phyloP scores from a whole-genome alignment of 2,113 vertebrate genomes.

The Ammodramus savannarum region DNA sequence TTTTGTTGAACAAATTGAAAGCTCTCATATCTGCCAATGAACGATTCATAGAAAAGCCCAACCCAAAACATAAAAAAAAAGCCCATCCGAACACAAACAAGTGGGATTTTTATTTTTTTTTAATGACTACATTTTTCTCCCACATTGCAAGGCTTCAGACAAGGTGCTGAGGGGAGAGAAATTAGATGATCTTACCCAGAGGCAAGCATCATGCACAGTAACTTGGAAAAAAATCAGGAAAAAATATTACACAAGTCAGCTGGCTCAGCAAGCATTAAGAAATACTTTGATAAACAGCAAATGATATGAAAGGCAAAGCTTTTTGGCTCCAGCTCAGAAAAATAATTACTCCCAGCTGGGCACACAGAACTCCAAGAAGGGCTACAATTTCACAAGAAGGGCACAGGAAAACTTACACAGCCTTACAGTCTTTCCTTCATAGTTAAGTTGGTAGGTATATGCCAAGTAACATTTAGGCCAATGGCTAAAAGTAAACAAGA shows the following conservation, averaged over 20 bases:
- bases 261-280: conserved; percentile 62
- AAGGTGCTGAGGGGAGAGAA: not conserved
- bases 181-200: conserved; percentile 28
- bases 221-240: not conserved
- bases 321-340: conserved; percentile 46
- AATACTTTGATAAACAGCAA: conserved; percentile 68
- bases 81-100: not conserved
- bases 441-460: not conserved
- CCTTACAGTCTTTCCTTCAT: not conserved
- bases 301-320: conserved; percentile 55
- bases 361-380: not conserved
- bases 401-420: conserved; percentile 13
- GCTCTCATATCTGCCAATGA: not conserved
- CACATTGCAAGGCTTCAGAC: not conserved
- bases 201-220: not conserved
- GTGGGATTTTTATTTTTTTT: not conserved
- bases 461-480: not conserved
- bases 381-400: conserved; percentile 26
- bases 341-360: conserved; percentile 63
- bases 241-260: conserved; percentile 52
- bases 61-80: not conserved
- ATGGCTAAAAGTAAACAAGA: not conserved
- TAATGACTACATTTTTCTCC: not conserved
- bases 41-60: not conserved
- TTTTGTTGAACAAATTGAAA: not conserved